Conservation (phyloP, 2,113 vertebrate genomes). For the Dolichallabes microphthalmus region DNA sequence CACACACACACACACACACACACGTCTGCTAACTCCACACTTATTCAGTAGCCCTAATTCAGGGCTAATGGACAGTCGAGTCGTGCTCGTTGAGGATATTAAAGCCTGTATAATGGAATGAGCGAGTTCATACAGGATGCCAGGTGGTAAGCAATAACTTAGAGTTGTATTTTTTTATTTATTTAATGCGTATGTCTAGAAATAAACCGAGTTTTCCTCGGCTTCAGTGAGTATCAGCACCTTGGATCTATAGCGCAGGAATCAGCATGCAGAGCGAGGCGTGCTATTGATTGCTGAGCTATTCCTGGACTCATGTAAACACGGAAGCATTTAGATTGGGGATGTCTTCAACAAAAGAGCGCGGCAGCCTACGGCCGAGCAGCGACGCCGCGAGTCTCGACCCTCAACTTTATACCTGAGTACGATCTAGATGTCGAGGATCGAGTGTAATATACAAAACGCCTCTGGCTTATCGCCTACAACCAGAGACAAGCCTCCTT, state of each 20-base stretch:
- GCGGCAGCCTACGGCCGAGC: constrained; percentile 43
- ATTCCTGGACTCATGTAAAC: constrained; percentile 50
- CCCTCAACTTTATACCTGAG: constrained; percentile 58
- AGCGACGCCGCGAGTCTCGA: constrained; percentile 51
- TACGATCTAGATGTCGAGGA: constrained; percentile 65
- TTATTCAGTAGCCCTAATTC: neutral
- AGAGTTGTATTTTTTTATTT: neutral
- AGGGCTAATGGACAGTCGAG: neutral
- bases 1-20: neutral
- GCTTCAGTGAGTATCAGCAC: constrained; percentile 31
- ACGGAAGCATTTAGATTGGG: constrained; percentile 50
- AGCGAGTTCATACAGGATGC: neutral
- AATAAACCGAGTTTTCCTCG: constrained; percentile 8
- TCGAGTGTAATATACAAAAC: constrained; percentile 70
- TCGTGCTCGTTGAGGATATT: neutral
- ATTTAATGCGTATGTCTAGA: neutral
- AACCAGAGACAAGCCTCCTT: constrained; percentile 60
- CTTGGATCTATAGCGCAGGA: constrained; percentile 28
- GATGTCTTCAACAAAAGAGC: constrained; percentile 50
- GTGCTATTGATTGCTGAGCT: constrained; percentile 53
- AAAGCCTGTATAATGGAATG: constrained; percentile 1
- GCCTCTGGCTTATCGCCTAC: constrained; percentile 69
- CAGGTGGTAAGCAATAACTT: neutral
- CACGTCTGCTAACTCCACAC: neutral
- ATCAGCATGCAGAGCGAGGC: constrained; percentile 51